These are phyloP conservation scores for Ditylenchus dipsaci DNA, from an alignment of 1,140 invertebrate species.

Conservation along the genomic window DNA sequence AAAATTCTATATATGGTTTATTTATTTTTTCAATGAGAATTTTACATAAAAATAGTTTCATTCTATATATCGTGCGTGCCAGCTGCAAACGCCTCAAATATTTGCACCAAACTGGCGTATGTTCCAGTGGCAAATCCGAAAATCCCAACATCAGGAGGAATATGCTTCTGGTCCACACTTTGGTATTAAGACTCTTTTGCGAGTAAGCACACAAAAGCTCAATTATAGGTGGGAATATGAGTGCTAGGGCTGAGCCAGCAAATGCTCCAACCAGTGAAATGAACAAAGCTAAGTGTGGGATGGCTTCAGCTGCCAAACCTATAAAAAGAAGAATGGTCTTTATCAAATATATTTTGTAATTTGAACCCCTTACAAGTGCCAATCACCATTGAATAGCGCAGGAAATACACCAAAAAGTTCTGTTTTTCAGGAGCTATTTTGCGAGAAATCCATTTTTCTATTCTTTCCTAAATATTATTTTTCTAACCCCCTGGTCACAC, in stretches of 20 bases:
- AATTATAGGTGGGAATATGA: slow-evolving; percentile 55
- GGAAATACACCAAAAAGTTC: slow-evolving; percentile 43
- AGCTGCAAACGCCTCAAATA: slow-evolving; percentile 17
- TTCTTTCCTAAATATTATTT: slow-evolving; percentile 23
- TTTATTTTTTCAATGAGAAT: not conserved
- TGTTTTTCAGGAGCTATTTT: slow-evolving; percentile 45
- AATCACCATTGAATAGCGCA: slow-evolving; percentile 44
- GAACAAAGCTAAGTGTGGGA: slow-evolving; percentile 53
- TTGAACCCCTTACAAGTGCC: slow-evolving; percentile 41
- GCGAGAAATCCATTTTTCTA: slow-evolving; percentile 54
- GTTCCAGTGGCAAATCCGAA: slow-evolving; percentile 44
- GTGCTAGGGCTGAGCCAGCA: slow-evolving; percentile 48
- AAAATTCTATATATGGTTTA: too few species aligned
- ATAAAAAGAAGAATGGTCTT: slow-evolving; percentile 8
- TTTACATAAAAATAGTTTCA: not conserved
- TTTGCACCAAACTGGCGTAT: slow-evolving; percentile 39
- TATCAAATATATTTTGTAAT: not conserved
- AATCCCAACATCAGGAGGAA: slow-evolving; percentile 34
- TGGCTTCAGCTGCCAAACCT: slow-evolving; percentile 50
- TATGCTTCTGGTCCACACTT: slow-evolving; percentile 39
- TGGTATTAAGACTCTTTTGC: slow-evolving; percentile 19
- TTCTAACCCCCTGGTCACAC: too few species aligned
- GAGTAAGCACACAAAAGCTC: slow-evolving; percentile 48
- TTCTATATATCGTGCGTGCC: not conserved
- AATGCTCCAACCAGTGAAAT: slow-evolving; percentile 54